Percentiles rank a stretch among this genome's conserved stretches.
These are phyloP conservation scores for Lycocerus yunnanus DNA, from an alignment of 2,888 invertebrate genomes.

Conservation along the genomic window DNA sequence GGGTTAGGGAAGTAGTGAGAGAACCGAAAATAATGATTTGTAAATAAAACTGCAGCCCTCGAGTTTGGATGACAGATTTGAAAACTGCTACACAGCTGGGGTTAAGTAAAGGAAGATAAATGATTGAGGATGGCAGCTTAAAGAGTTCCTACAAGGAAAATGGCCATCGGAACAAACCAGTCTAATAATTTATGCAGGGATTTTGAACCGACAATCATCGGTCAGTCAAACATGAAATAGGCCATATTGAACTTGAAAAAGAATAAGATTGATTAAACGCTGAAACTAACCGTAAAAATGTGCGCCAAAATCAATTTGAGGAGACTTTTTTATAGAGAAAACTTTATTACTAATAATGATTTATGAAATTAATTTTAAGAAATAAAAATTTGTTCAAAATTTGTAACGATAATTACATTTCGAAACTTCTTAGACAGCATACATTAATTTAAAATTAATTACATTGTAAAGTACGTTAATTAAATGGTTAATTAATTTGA, in stretches of 20 bases:
- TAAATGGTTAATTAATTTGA: not conserved
- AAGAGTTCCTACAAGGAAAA: slow-evolving; percentile 37
- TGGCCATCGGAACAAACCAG: slow-evolving; percentile 41
- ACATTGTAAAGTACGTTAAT: not conserved
- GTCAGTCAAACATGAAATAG: slow-evolving; percentile 15
- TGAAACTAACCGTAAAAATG: not conserved
- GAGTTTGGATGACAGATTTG: slow-evolving; percentile 22
- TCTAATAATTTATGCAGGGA: slow-evolving; percentile 45
- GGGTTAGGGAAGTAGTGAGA: not conserved
- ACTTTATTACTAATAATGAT: not conserved
- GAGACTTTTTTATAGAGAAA: not conserved
- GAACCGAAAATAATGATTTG: slow-evolving; percentile 9
- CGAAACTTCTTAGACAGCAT: not conserved
- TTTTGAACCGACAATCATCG: slow-evolving; percentile 25
- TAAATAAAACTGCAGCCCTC: slow-evolving; percentile 12
- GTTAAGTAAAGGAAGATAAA: slow-evolving; percentile 37
- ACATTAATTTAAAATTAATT: slow-evolving; percentile 2
- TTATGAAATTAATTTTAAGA: not conserved
- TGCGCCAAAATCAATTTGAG: not conserved
- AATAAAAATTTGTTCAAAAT: not conserved
- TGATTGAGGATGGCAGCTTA: slow-evolving; percentile 35
- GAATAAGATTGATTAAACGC: slow-evolving; percentile 21
- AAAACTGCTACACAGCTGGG: slow-evolving; percentile 18
- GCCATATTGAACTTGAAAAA: slow-evolving; percentile 13
- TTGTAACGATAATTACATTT: not conserved